Evolutionary conservation across 2,888 invertebrate species (phyloP).

Genomic region (Pyrrhopygopsis socrates): DNA sequence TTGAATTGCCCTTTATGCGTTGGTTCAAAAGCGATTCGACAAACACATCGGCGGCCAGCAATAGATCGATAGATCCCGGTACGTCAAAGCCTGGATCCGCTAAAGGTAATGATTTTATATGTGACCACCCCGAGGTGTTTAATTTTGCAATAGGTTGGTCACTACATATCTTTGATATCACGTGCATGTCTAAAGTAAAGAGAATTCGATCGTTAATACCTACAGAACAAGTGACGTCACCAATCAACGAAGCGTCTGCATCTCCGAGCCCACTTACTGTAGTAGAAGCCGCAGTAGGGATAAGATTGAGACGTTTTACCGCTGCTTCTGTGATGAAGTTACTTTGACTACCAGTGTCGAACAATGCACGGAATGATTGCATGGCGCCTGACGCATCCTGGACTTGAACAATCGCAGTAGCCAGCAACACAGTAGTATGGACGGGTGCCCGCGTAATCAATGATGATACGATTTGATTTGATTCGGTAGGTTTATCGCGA

Average conservation of each 20-base stretch:
- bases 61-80: constrained; percentile 50
- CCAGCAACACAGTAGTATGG: constrained; percentile 29
- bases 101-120: constrained; percentile 29
- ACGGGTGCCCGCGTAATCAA: constrained; percentile 12
- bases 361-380: constrained; percentile 43
- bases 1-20: constrained; percentile 10
- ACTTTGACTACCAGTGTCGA: constrained; percentile 49
- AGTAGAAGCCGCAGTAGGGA: background rate
- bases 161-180: constrained; percentile 10
- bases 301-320: background rate
- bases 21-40: constrained; percentile 39
- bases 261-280: constrained; percentile 21
- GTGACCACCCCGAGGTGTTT: constrained; percentile 28
- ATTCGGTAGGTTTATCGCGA: constrained; percentile 22
- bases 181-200: background rate
- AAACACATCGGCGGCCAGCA: constrained; percentile 48
- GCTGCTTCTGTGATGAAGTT: constrained; percentile 43
- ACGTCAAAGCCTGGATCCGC: constrained; percentile 52
- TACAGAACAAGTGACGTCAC: background rate
- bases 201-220: background rate
- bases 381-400: constrained; percentile 30
- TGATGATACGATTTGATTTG: background rate
- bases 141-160: constrained; percentile 20
- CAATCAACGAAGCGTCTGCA: background rate
- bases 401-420: constrained; percentile 36